Conservation (phyloP, 2,888 invertebrate species). For the Eretmocerus hayati region DNA sequence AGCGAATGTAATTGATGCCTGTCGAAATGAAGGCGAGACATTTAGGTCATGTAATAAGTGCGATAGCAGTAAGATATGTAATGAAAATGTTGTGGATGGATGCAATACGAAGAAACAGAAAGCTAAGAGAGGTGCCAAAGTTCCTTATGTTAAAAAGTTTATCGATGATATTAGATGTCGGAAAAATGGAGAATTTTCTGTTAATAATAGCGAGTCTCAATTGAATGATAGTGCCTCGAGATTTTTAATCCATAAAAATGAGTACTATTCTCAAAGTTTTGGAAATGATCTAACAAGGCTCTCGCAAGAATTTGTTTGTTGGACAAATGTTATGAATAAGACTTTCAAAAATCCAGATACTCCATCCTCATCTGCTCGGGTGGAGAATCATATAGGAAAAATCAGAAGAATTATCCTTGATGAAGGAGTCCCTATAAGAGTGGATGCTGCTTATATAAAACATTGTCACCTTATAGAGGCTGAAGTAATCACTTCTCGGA, state of each 20-base stretch:
- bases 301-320: conserved; percentile 4
- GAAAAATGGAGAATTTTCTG: too few species aligned
- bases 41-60: too few species aligned
- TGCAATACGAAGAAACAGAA: too few species aligned
- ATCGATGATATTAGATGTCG: too few species aligned
- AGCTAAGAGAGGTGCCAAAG: too few species aligned
- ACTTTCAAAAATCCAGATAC: conserved; percentile 1
- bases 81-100: too few species aligned
- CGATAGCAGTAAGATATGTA: too few species aligned
- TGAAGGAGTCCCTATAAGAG: not conserved
- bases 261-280: not conserved
- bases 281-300: not conserved
- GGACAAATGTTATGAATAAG: conserved; percentile 13
- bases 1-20: too few species aligned
- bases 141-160: too few species aligned
- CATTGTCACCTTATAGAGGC: not conserved
- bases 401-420: not conserved
- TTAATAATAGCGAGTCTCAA: too few species aligned
- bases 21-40: too few species aligned
- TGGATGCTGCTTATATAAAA: not conserved
- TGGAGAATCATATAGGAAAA: conserved; percentile 8
- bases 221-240: too few species aligned
- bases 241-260: not conserved
- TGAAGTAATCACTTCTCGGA: not conserved
- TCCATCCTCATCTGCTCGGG: conserved; percentile 9